Conservation (phyloP, 2,797 vertebrate genomes). For the Pseudomugil gertrudae region DNA sequence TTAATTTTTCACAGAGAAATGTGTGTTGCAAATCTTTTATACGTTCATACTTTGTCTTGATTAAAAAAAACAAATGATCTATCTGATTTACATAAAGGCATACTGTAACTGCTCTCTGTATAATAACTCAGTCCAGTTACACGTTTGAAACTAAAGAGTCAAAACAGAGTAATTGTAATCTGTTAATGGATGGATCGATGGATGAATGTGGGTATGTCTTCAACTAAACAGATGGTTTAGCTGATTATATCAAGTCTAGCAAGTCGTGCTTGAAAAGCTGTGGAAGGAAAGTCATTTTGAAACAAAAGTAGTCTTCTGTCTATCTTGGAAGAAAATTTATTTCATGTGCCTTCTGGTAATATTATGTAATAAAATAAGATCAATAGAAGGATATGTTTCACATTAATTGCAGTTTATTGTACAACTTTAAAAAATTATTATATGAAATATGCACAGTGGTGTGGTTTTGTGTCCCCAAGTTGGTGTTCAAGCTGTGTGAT, state of each 20-base stretch:
- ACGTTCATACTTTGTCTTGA: too few relatives aligned
- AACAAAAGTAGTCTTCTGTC: constrained; percentile 42
- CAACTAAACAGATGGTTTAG: constrained; percentile 63
- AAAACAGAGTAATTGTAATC: too few relatives aligned
- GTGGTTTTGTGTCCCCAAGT: constrained; percentile 60
- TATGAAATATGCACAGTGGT: constrained; percentile 43
- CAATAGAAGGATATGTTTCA: constrained; percentile 13
- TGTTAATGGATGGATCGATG: too few relatives aligned
- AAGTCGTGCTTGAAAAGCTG: constrained; percentile 49
- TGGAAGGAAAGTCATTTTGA: constrained; percentile 36
- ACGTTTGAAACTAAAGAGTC: too few relatives aligned
- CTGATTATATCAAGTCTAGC: constrained; percentile 65
- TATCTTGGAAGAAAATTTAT: constrained; percentile 33
- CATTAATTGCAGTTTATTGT: constrained; percentile 42
- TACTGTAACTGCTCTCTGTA: too few relatives aligned
- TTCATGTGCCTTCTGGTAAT: constrained; percentile 60
- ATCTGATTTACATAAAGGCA: too few relatives aligned
- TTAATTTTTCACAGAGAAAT: too few relatives aligned
- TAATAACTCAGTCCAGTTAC: too few relatives aligned
- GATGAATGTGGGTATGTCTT: too few relatives aligned
- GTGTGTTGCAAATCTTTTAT: too few relatives aligned
- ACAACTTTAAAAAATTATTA: constrained; percentile 55
- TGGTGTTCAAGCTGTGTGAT: constrained; percentile 63
- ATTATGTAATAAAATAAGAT: constrained; percentile 24
- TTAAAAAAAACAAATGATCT: too few relatives aligned